A percentile compares a stretch with the other conserved stretches of the same genome.
Conservation (phyloP, 2,888 invertebrate genomes). For the Drosophila barbarae region DNA sequence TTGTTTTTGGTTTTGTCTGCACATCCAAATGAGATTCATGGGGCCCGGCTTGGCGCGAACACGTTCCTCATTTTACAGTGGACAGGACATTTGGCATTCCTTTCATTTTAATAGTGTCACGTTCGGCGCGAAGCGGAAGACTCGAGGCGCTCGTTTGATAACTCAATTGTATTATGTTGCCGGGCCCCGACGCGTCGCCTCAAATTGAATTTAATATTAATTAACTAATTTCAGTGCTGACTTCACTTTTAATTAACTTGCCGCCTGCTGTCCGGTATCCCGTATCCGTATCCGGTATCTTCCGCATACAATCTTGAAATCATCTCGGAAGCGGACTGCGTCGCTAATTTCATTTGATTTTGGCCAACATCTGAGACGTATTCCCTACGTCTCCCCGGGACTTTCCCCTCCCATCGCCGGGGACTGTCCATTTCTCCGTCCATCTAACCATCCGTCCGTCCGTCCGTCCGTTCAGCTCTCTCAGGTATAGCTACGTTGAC, state of each 20-base stretch:
- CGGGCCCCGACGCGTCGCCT: constrained; percentile 32
- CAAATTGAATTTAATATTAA: constrained; percentile 69
- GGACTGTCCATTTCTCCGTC: background rate
- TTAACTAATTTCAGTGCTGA: constrained; percentile 64
- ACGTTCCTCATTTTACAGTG: constrained; percentile 35
- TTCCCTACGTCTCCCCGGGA: constrained; percentile 1
- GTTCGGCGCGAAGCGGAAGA: constrained; percentile 38
- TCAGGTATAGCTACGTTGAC: constrained; percentile 43
- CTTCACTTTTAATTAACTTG: constrained; percentile 58
- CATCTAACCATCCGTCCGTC: constrained; percentile 8
- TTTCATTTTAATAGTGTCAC: constrained; percentile 49
- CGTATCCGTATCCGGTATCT: constrained; percentile 15
- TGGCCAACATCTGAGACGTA: constrained; percentile 41
- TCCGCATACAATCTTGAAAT: constrained; percentile 26
- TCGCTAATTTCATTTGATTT: constrained; percentile 53
- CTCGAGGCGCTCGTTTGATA: constrained; percentile 62
- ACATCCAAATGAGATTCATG: constrained; percentile 26
- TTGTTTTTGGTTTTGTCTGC: constrained; percentile 3
- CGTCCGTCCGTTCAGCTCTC: constrained; percentile 32
- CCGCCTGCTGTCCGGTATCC: background rate
- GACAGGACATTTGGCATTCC: constrained; percentile 32
- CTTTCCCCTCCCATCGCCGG: background rate
- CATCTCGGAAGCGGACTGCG: constrained; percentile 17
- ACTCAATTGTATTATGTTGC: constrained; percentile 50
- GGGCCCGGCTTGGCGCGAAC: constrained; percentile 16